Evolutionary conservation across 2,888 invertebrate species (phyloP).

Genomic region (Oegoconia quadripuncta): DNA sequence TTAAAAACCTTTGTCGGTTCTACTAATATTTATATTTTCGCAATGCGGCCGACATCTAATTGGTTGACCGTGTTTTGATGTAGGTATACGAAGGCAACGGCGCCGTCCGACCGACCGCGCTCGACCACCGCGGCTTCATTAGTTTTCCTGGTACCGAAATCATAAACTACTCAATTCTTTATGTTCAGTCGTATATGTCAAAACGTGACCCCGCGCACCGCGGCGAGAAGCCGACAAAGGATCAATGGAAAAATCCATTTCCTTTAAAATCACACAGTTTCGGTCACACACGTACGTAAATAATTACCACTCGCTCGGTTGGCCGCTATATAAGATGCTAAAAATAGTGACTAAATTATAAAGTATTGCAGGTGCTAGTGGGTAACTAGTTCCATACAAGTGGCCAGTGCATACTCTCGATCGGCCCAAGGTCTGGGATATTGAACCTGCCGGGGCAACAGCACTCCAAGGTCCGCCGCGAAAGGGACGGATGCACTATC

Average conservation of each 20-base stretch:
- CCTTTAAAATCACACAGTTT: conserved; percentile 28
- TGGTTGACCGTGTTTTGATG: conserved; percentile 52
- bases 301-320: conserved; percentile 32
- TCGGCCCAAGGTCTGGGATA: conserved; percentile 74
- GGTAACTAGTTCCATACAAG: conserved; percentile 64
- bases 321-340: conserved; percentile 45
- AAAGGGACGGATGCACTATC: conserved; percentile 72
- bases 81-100: conserved; percentile 25
- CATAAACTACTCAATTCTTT: conserved; percentile 66
- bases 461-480: conserved; percentile 65
- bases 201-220: conserved; percentile 50
- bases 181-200: conserved; percentile 55
- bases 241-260: conserved; percentile 48
- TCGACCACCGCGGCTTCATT: conserved; percentile 70
- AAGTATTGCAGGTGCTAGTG: conserved; percentile 59
- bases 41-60: conserved; percentile 77
- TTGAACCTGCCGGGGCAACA: conserved; percentile 72
- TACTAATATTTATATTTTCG: conserved; percentile 80
- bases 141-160: conserved; percentile 72
- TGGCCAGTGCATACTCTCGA: conserved; percentile 58
- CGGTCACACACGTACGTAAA: conserved; percentile 15
- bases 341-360: conserved; percentile 58
- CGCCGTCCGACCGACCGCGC: conserved; percentile 38
- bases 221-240: conserved; percentile 47
- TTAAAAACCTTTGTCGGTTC: conserved; percentile 80